phyloP scores from a whole-genome alignment of 2,888 invertebrate genomes.

The Zhengitettix transpicula region DNA sequence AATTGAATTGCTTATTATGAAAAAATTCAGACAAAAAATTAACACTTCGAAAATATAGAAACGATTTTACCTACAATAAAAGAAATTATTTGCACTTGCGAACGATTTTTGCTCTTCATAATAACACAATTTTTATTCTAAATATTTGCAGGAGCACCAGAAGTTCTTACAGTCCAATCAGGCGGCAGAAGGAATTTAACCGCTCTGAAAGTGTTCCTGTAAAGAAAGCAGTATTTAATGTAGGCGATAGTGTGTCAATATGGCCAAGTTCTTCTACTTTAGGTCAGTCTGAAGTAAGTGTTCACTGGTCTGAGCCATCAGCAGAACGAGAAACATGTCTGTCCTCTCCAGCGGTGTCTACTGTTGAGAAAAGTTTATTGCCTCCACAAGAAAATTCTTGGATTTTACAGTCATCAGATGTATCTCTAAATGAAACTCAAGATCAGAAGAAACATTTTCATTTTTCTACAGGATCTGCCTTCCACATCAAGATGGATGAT shows the following conservation, averaged over 20 bases:
- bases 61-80: too few species aligned
- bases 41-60: too few species aligned
- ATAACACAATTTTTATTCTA: background rate
- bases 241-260: background rate
- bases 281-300: constrained; percentile 4
- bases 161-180: background rate
- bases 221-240: background rate
- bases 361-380: background rate
- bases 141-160: background rate
- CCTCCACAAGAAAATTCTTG: background rate
- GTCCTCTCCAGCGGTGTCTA: background rate
- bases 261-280: constrained; percentile 9
- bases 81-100: too few species aligned
- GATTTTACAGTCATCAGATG: background rate
- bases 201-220: constrained; percentile 2
- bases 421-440: background rate
- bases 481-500: background rate
- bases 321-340: background rate
- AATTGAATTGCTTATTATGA: too few species aligned
- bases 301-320: constrained; percentile 1
- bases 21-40: too few species aligned
- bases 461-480: background rate
- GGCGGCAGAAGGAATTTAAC: background rate
- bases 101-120: too few species aligned
- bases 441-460: background rate